Base-by-base conservation (phyloP, 2,113 vertebrate species). In the Burhinus bistriatus region DNA sequence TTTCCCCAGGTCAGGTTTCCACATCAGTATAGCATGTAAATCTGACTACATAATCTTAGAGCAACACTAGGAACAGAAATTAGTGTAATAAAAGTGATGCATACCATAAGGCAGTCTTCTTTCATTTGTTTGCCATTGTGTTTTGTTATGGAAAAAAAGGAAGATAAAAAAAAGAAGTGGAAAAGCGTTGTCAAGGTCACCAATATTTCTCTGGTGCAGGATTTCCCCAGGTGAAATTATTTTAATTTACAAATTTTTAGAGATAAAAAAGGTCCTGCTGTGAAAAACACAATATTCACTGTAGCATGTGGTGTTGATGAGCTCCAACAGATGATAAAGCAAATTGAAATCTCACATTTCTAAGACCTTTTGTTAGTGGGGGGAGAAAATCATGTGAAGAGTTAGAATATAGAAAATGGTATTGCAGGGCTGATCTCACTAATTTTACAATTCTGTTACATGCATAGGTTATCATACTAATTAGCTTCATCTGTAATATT, bases 171-270 rank as follows among this genome's bases (percentile, higher is more conserved):
- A 52, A 95, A 83, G 40, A 95, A 93, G 62, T 32, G 27, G 11
- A 87, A 62, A 97, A 90, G 11, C 92, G 38, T 71, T 92, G 32
- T 95, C 83, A 98, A 96, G 93, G 90, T 97, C 52, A 22, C 40
- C 66, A 90, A 30, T 52, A 76, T 90, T 86, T 93, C 93, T 97
- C 66, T 93, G 55, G 38, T 91, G 54, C 25, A 94, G 17, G 27
- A 96, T 96, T 75, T 55, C 55, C 81, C 66, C 92, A 96, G 89
- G 96, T 97, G 93, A 99, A 98, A 99, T 98, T 98, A 98, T 98
- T 98, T 99, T 98, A 98, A 98, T 99, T 98, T 98, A 96, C 77
- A 97, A 97, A 98, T 98, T 98, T 98, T 89, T 91, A 93, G 66
- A 98, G 95, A 98, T 98, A 97, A 98, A 97, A 87, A 84, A 96